Conservation (phyloP, 2,888 invertebrate genomes). For the Hydrotaea diabolus region DNA sequence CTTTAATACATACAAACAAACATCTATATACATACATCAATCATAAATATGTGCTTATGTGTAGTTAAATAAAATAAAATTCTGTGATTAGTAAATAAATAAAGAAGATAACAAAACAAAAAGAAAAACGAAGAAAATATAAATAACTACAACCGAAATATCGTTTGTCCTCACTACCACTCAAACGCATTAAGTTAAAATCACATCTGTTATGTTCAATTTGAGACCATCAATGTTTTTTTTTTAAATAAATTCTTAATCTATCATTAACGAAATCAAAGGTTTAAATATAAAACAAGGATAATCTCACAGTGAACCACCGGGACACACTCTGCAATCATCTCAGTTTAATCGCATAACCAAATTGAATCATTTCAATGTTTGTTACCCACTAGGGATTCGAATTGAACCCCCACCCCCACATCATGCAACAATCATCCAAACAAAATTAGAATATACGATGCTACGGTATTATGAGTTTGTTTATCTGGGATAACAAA, state of each 20-base stretch:
- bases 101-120: constrained; percentile 34
- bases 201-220: neutral
- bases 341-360: neutral
- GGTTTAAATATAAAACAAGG: neutral
- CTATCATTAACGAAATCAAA: too few species aligned
- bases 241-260: too few species aligned
- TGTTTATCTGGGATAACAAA: neutral
- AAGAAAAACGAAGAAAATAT: neutral
- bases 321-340: too few species aligned
- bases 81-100: constrained; percentile 64
- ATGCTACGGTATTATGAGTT: neutral
- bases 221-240: neutral
- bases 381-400: constrained; percentile 27
- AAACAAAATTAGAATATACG: too few species aligned
- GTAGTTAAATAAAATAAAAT: constrained; percentile 63
- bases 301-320: neutral
- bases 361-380: constrained; percentile 13
- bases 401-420: too few species aligned
- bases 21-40: constrained; percentile 6
- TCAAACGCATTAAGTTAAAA: neutral
- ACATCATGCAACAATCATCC: neutral
- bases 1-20: constrained; percentile 15
- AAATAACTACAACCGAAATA: constrained; percentile 4
- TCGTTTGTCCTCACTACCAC: constrained; percentile 10
- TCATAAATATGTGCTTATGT: constrained; percentile 58